Evolutionary conservation across 1,140 invertebrate genomes (phyloP).

Genomic region (Drosophila malerkotliana): DNA sequence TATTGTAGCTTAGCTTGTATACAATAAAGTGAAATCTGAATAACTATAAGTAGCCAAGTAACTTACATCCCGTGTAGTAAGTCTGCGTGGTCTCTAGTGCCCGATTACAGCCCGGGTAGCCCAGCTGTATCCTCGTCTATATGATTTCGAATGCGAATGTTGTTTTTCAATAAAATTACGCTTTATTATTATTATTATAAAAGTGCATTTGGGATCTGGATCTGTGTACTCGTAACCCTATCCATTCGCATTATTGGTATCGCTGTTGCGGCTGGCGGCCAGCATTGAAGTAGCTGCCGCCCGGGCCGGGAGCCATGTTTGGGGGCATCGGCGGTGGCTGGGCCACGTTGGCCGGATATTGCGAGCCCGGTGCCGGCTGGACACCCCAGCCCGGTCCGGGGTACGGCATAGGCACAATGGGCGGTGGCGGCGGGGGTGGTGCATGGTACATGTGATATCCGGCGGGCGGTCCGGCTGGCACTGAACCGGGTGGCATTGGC

Average conservation of each 20-base stretch:
- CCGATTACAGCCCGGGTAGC: conserved; percentile 12
- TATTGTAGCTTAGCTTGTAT: conserved; percentile 68
- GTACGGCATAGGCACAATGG: conserved; percentile 60
- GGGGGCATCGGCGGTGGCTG: conserved; percentile 67
- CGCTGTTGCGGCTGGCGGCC: conserved; percentile 57
- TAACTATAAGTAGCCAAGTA: conserved; percentile 61
- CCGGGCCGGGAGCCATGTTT: conserved; percentile 30
- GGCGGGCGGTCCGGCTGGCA: conserved; percentile 8
- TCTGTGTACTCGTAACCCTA: conserved; percentile 6
- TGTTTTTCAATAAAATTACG: conserved; percentile 75
- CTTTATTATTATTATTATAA: conserved; percentile 50
- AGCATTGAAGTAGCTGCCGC: conserved; percentile 59
- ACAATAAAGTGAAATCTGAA: conserved; percentile 32
- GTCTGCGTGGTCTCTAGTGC: neutral
- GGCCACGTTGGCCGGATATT: conserved; percentile 46
- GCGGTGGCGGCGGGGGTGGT: conserved; percentile 72
- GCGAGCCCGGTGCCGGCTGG: conserved; percentile 55
- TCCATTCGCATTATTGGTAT: conserved; percentile 28
- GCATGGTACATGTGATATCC: conserved; percentile 67
- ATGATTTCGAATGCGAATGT: conserved; percentile 33
- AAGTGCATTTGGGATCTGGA: conserved; percentile 21
- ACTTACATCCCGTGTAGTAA: neutral
- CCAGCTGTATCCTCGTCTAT: neutral
- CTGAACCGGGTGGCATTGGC: neutral
- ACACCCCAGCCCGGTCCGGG: conserved; percentile 42